Evolutionary conservation across 2,888 invertebrate species (phyloP).

Genomic region (Tipula unca): DNA sequence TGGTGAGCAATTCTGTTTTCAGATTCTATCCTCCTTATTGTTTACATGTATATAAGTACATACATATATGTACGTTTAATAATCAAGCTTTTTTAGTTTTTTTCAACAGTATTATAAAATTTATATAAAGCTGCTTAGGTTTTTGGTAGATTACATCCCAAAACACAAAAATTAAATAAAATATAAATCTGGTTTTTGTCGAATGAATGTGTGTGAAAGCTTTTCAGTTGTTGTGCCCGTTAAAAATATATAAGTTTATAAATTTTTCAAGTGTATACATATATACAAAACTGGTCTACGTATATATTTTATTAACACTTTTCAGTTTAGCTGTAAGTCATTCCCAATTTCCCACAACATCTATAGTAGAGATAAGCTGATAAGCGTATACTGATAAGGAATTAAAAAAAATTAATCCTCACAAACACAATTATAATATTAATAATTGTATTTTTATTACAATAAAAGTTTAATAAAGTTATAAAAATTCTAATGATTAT

Average conservation of each 20-base stretch:
- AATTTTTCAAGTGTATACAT: no score
- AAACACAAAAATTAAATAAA: background rate
- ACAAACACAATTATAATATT: background rate
- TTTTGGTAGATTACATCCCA: background rate
- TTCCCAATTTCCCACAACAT: no score
- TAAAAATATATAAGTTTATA: no score
- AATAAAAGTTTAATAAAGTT: background rate
- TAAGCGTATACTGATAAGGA: background rate
- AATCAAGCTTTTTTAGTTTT: background rate
- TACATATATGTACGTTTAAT: no score
- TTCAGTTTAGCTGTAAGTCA: background rate
- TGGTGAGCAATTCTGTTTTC: background rate
- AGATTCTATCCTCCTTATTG: background rate
- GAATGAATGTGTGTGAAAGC: background rate
- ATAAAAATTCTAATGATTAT: background rate
- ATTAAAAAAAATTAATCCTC: background rate
- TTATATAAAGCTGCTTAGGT: background rate
- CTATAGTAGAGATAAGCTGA: background rate
- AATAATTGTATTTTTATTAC: background rate
- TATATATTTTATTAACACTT: background rate
- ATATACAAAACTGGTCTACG: no score
- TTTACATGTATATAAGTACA: no score
- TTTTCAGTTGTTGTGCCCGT: background rate
- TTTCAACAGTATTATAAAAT: background rate
- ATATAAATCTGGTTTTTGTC: background rate